A percentile compares a stretch with the other conserved stretches of the same genome.
Evolutionary conservation across 2,113 vertebrate genomes (phyloP).

Genomic region (Brachyhypopomus occidentalis): DNA sequence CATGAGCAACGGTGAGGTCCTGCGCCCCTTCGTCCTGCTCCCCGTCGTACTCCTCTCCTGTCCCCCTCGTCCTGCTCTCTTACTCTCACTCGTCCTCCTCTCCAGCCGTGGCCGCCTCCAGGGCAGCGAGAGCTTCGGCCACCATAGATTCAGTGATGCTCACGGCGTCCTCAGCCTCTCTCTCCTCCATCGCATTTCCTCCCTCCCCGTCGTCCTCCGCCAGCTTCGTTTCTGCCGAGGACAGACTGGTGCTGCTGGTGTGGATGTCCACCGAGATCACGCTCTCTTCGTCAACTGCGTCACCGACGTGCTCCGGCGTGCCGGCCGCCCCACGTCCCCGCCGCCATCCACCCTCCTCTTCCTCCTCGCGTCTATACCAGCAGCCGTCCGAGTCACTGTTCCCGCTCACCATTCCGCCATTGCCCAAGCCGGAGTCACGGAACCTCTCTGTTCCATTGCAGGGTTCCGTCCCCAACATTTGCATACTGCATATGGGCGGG

Average conservation of each 20-base stretch:
- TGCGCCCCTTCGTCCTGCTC: background rate
- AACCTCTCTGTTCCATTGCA: constrained; percentile 34
- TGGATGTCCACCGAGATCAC: constrained; percentile 72
- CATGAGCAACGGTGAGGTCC: background rate
- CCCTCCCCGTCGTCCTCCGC: constrained; percentile 55
- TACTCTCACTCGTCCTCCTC: constrained; percentile 74
- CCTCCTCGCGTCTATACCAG: constrained; percentile 59
- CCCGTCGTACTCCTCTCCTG: constrained; percentile 82
- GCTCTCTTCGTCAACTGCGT: constrained; percentile 72
- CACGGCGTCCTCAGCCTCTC: constrained; percentile 50
- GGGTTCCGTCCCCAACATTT: constrained; percentile 25
- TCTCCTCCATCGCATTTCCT: constrained; percentile 59
- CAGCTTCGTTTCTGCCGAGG: constrained; percentile 69
- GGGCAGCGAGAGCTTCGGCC: constrained; percentile 88
- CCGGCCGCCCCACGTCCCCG: constrained; percentile 35
- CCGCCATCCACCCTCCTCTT: constrained; percentile 62
- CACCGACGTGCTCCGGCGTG: constrained; percentile 68
- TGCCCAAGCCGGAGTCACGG: constrained; percentile 48
- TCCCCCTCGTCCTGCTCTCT: constrained; percentile 38
- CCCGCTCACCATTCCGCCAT: constrained; percentile 3
- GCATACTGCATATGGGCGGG: background rate
- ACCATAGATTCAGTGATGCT: constrained; percentile 85
- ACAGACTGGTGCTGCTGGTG: constrained; percentile 76
- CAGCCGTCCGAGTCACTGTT: constrained; percentile 33
- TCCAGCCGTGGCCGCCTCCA: constrained; percentile 91